A percentile compares a stretch with the other conserved stretches of the same genome.
Conservation (phyloP, 2,113 vertebrate species). For the Myodes glareolus region DNA sequence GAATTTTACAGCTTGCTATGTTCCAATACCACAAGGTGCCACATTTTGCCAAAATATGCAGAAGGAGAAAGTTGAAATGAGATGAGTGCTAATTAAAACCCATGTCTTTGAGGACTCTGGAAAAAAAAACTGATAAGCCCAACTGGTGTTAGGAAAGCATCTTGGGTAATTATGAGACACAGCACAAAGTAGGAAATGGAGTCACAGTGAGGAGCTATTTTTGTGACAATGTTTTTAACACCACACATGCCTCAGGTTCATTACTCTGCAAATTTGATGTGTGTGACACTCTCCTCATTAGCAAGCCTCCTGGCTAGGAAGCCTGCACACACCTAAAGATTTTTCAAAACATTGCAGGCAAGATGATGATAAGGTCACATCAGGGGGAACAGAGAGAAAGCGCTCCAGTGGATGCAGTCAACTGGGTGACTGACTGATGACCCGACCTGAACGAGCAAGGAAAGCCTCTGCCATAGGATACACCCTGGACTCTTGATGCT, state of each 20-base stretch:
- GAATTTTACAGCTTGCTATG: conserved; percentile 40
- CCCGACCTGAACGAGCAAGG: not conserved
- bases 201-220: conserved; percentile 42
- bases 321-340: not conserved
- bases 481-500: not conserved
- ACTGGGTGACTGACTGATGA: not conserved
- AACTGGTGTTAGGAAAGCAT: conserved; percentile 51
- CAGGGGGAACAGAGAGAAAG: not conserved
- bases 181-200: conserved; percentile 55
- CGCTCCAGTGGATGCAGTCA: not conserved
- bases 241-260: not conserved
- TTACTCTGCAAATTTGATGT: not conserved
- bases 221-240: conserved; percentile 58
- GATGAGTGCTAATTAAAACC: conserved; percentile 73
- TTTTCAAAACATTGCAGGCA: not conserved
- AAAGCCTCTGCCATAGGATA: not conserved
- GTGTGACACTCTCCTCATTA: not conserved
- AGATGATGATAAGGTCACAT: not conserved
- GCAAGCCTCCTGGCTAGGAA: not conserved
- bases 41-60: conserved; percentile 53
- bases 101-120: conserved; percentile 54
- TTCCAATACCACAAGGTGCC: conserved; percentile 31
- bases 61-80: conserved; percentile 56
- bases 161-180: conserved; percentile 66
- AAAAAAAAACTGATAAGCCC: conserved; percentile 59